Base-by-base conservation (phyloP, 1,140 invertebrate species). In the Agraylea sexmaculata region DNA sequence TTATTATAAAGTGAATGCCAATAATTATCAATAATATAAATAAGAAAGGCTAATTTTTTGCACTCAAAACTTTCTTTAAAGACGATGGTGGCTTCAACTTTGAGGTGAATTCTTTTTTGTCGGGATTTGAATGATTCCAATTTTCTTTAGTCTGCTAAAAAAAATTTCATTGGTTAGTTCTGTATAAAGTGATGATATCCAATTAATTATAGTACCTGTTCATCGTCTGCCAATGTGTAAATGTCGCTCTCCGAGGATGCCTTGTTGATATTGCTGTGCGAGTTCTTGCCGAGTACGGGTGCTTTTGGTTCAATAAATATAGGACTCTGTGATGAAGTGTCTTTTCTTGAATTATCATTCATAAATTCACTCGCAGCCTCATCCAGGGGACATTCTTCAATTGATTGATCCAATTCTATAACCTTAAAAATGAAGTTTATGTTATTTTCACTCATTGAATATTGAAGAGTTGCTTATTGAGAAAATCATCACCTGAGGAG, bases 111-210 rank as follows among this genome's bases (percentile, higher is more conserved):
- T 49, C 47, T 18, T 49, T 49, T 34, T 49, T 49, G 34, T 45
- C 40, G 22, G 40, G 42, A 10, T 30, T 20, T 6, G 47, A 45
- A 13, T 21, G 39, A 32, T 49, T 43, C 3, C 39, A 23, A 22
- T 49, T 49, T 37, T 49, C 47, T 45, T 49, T 49, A 28, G 21
- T 36, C 29, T 31, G 36, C 47, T 49, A 23, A 17, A 40, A 49
- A 32, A 34, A 21, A 41, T 21, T n/a, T n/a, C n/a, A n/a, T n/a
- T n/a, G n/a, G n/a, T n/a, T n/a, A n/a, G n/a, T n/a, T n/a, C n/a
- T n/a, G n/a, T n/a, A n/a, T n/a, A n/a, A n/a, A n/a, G n/a, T n/a
- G n/a, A n/a, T n/a, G n/a, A n/a, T 18, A 2, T 3, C 7, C 4
- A 35, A 19, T 16, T 35, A 20, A 2, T 20, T 20, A 17, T 10